Percentiles rank a stretch among this genome's conserved stretches.
Evolutionary conservation across 37 sponge, comb jelly and placozoan species (phyloP).

Genomic region (Lycopodina hypogea): DNA sequence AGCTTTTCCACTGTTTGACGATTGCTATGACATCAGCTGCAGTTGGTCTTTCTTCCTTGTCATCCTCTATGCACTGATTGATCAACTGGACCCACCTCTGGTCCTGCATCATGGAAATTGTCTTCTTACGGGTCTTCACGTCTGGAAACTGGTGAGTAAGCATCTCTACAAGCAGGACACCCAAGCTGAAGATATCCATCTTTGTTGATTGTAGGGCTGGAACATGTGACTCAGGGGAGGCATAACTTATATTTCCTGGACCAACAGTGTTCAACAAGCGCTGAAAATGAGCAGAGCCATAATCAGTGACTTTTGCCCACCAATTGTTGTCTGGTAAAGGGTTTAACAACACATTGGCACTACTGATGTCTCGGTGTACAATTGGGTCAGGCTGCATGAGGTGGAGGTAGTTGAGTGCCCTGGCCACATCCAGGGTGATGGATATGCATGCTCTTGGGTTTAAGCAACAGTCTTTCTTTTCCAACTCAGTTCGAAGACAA

Average conservation of each 20-base stretch:
- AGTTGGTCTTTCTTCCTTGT: conserved; percentile 8
- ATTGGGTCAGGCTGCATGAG: conserved; percentile 57
- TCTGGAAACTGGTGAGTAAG: conserved; percentile 15
- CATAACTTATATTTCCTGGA: conserved; percentile 9
- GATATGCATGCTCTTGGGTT: conserved; percentile 35
- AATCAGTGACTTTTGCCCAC: conserved; percentile 73
- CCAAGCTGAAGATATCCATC: too few species aligned
- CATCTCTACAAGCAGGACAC: too few species aligned
- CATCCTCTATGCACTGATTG: not conserved
- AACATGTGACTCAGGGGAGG: conserved; percentile 33
- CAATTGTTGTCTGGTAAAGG: conserved; percentile 22
- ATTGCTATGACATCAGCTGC: conserved; percentile 13
- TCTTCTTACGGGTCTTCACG: not conserved
- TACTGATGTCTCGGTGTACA: conserved; percentile 78
- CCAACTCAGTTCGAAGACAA: conserved; percentile 35
- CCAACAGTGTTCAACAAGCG: not conserved
- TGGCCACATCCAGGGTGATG: conserved; percentile 56
- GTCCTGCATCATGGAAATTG: conserved; percentile 1
- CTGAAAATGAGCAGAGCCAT: conserved; percentile 60
- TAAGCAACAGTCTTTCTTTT: conserved; percentile 8
- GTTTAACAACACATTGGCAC: conserved; percentile 64
- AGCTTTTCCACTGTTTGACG: not conserved
- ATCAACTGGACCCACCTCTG: not conserved
- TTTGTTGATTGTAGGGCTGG: conserved; percentile 23
- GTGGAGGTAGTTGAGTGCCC: conserved; percentile 81